These are phyloP conservation scores for Philotrypesis tridentata DNA, from an alignment of 1,140 invertebrate species.

Conservation along the genomic window DNA sequence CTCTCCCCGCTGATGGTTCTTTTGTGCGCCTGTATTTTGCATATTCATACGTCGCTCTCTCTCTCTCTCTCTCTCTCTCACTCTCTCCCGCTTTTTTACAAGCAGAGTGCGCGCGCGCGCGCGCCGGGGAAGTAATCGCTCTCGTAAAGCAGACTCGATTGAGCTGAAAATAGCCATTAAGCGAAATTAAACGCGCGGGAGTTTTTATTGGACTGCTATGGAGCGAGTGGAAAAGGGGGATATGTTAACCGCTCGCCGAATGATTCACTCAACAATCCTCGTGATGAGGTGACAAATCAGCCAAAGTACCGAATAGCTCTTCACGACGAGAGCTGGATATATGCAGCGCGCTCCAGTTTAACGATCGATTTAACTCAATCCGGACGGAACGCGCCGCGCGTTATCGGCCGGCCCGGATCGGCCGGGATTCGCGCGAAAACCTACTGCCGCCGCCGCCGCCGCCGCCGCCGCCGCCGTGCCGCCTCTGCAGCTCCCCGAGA, in stretches of 20 bases:
- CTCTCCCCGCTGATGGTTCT: background rate
- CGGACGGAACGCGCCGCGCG: conserved; percentile 3
- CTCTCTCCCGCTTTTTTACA: too few relatives aligned
- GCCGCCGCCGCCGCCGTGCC: conserved; percentile 17
- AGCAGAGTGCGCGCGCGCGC: too few relatives aligned
- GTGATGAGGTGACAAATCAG: conserved; percentile 39
- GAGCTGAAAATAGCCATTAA: background rate
- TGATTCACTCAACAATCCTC: conserved; percentile 38
- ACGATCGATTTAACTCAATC: conserved; percentile 60
- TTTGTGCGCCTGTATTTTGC: background rate
- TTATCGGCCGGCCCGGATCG: background rate
- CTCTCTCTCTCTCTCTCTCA: too few relatives aligned
- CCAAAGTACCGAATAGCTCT: conserved; percentile 46
- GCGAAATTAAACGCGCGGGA: background rate
- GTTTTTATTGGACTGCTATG: background rate
- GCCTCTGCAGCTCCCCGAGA: background rate
- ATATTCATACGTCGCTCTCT: too few relatives aligned
- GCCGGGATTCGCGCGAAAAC: conserved; percentile 35
- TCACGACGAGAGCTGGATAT: conserved; percentile 3
- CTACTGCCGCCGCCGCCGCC: conserved; percentile 42
- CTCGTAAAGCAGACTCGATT: background rate
- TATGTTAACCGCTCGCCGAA: conserved; percentile 2
- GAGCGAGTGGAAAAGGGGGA: background rate
- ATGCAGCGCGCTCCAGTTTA: conserved; percentile 47
- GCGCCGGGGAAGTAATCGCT: too few relatives aligned